Evolutionary conservation across 2,113 vertebrate species (phyloP).

Genomic region (Odocoileus virginianus): DNA sequence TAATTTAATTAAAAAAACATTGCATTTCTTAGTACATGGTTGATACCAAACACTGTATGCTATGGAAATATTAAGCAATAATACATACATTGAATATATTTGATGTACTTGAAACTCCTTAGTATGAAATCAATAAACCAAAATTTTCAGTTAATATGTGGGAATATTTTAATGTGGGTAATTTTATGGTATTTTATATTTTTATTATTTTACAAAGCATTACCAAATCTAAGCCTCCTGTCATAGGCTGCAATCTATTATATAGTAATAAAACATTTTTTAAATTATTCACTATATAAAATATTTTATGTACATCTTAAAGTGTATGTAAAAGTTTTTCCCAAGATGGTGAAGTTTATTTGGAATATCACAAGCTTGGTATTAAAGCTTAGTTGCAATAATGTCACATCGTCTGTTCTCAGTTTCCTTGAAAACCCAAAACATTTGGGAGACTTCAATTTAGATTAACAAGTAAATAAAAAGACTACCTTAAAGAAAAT

Average conservation of each 20-base stretch:
- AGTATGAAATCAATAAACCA: background rate
- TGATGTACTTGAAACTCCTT: background rate
- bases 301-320: background rate
- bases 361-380: background rate
- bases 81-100: background rate
- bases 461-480: background rate
- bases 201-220: background rate
- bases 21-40: background rate
- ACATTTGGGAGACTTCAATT: background rate
- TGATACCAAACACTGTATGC: background rate
- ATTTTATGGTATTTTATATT: background rate
- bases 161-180: background rate
- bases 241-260: background rate
- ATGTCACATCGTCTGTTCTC: background rate
- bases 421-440: background rate
- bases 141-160: background rate
- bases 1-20: background rate
- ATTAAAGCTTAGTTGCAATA: background rate
- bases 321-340: background rate
- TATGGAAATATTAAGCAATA: background rate
- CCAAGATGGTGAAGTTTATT: background rate
- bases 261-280: background rate
- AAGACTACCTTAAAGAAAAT: background rate
- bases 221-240: background rate
- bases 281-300: background rate